Evolutionary conservation across 2,113 vertebrate genomes (phyloP).

Genomic region (Rhinolophus sinicus): DNA sequence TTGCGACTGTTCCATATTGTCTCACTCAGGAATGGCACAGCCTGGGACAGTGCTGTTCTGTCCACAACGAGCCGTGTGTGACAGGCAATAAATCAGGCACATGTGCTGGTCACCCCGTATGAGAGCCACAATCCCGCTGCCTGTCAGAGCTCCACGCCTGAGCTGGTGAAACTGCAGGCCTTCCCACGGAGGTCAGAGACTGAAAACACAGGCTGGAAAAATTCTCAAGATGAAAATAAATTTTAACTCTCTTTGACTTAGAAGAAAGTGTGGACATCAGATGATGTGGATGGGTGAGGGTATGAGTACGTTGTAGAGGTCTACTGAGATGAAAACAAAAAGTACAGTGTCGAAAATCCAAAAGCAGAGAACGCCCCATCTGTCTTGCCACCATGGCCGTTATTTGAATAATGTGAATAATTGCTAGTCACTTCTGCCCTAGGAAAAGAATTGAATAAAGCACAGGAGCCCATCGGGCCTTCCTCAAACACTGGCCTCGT

Average conservation of each 20-base stretch:
- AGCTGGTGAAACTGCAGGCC: background rate
- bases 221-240: background rate
- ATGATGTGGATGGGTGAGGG: accelerated
- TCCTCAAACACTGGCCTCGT: accelerated
- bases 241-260: background rate
- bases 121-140: accelerated
- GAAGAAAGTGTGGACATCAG: background rate
- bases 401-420: background rate
- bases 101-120: accelerated
- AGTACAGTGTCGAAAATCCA: background rate
- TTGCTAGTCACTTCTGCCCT: background rate
- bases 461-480: background rate
- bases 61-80: background rate
- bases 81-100: accelerated
- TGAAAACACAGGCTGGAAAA: background rate
- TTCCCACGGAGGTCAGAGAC: background rate
- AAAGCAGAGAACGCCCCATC: background rate
- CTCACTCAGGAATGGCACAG: background rate
- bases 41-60: background rate
- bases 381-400: accelerated
- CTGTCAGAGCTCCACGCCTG: background rate
- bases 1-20: background rate
- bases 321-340: background rate
- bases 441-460: too few species aligned
- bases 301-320: accelerated